Percentiles rank a stretch among this genome's conserved stretches.
These are phyloP conservation scores for Drosophila suboccidentalis DNA, from an alignment of 2,888 invertebrate species.

Conservation along the genomic window DNA sequence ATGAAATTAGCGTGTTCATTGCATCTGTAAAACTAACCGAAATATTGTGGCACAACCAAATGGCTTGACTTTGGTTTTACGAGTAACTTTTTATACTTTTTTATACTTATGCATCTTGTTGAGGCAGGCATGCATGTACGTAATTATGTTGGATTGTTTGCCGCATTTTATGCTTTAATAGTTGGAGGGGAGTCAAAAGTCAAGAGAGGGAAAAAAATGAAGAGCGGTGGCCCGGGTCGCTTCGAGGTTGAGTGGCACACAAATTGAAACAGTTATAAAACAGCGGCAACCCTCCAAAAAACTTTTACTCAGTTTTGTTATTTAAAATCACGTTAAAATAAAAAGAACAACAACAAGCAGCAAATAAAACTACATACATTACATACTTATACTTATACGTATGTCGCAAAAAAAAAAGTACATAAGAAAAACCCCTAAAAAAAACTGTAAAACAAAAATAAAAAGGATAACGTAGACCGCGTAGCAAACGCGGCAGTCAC, in stretches of 20 bases:
- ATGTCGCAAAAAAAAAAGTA: constrained; percentile 13
- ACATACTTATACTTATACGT: constrained; percentile 3
- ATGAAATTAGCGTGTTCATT: constrained; percentile 31
- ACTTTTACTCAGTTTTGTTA: constrained; percentile 55
- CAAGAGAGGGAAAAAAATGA: neutral
- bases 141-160: constrained; percentile 53
- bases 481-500: constrained; percentile 59
- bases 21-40: constrained; percentile 22
- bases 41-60: constrained; percentile 15
- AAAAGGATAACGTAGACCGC: constrained; percentile 57
- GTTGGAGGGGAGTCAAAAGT: constrained; percentile 23
- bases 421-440: constrained; percentile 16
- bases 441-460: constrained; percentile 20
- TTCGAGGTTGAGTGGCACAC: constrained; percentile 26
- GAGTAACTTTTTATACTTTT: constrained; percentile 4
- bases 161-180: constrained; percentile 68
- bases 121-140: constrained; percentile 22
- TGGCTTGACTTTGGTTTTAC: constrained; percentile 28
- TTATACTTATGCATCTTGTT: constrained; percentile 2
- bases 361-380: constrained; percentile 61
- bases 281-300: constrained; percentile 27
- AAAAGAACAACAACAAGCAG: constrained; percentile 37
- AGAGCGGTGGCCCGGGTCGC: neutral
- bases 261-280: constrained; percentile 60
- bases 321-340: constrained; percentile 69